Conservation (phyloP, 2,113 vertebrate species). For the Hyla sarda region DNA sequence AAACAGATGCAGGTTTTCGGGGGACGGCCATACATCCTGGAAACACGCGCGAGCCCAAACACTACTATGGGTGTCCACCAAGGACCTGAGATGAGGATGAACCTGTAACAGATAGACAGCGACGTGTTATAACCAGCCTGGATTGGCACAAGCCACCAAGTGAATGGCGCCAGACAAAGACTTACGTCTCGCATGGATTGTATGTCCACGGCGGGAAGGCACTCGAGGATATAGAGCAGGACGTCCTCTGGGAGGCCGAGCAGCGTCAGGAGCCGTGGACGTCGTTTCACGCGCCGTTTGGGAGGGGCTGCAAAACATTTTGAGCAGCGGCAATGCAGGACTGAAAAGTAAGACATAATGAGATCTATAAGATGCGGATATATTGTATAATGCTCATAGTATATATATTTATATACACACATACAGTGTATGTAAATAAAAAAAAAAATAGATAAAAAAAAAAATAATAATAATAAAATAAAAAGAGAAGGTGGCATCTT, state of each 20-base stretch:
- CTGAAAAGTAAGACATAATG: no score
- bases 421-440: no score
- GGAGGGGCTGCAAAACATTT: conserved; percentile 88
- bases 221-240: conserved; percentile 89
- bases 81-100: conserved; percentile 86
- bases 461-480: no score
- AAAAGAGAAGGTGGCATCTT: no score
- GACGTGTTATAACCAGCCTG: neutral
- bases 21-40: conserved; percentile 91
- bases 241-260: conserved; percentile 91
- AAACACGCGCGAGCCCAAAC: conserved; percentile 93
- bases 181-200: conserved; percentile 91
- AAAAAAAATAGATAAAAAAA: no score
- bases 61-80: conserved; percentile 90
- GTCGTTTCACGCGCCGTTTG: conserved; percentile 82
- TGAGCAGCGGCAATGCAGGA: conserved; percentile 90
- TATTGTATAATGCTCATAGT: neutral
- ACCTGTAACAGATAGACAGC: conserved; percentile 74
- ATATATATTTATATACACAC: neutral
- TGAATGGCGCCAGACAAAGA: conserved; percentile 12
- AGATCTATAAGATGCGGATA: neutral
- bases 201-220: conserved; percentile 90
- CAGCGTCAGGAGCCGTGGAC: conserved; percentile 78
- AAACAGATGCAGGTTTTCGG: conserved; percentile 86
- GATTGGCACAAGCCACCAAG: neutral